Evolutionary conservation across 2,888 invertebrate genomes (phyloP), one percentile per base, ranked within the genome.

Genomic region (Lithophane semibrunnea): DNA sequence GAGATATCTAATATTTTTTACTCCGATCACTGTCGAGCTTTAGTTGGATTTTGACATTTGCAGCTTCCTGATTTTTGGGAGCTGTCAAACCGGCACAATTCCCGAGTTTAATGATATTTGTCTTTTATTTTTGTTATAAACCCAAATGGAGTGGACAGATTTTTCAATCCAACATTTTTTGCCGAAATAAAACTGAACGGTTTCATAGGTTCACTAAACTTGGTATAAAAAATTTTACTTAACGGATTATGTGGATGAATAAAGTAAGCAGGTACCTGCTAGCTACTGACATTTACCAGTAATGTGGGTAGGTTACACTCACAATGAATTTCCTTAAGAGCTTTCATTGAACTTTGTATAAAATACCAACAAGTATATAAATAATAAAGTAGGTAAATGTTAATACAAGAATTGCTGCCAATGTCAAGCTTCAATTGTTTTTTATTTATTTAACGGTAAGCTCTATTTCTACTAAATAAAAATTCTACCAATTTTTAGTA

Each of bases 271-370:
- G 44, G 3, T 67, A 44, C 13, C n/a, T 42, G 42, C n/a, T 42
- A 24, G 54, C 44, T 54, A 42, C 49, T 86, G 84, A 72, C 87
- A 74, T 84, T 83, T 66, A 86, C 8, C 52, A 21, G 12, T 65
- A 71, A 70, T 64, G 56, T 44, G 18, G 44, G 65, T 66, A 54
- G 12, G 52, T 69, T 54, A 52, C n/a, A 61, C 18, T 61, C 54
- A 58, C 65, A 65, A 69, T 64, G 63, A 61, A 64, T 77, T 61
- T 82, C 86, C 69, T 68, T 63, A 70, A 70, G 52, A 84, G 65
- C 80, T 83, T 79, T 86, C 74, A 73, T 84, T 83, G 72, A 84
- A 83, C 87, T 84, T 84, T 86, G n/a, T 73, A 61, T 77, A 66
- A 77, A 84, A 85, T 85, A 77, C 65, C 86, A 85, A 85, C 88